Evolutionary conservation across 2,888 invertebrate genomes (phyloP).

Genomic region (Branchipolynoe longqiensis): DNA sequence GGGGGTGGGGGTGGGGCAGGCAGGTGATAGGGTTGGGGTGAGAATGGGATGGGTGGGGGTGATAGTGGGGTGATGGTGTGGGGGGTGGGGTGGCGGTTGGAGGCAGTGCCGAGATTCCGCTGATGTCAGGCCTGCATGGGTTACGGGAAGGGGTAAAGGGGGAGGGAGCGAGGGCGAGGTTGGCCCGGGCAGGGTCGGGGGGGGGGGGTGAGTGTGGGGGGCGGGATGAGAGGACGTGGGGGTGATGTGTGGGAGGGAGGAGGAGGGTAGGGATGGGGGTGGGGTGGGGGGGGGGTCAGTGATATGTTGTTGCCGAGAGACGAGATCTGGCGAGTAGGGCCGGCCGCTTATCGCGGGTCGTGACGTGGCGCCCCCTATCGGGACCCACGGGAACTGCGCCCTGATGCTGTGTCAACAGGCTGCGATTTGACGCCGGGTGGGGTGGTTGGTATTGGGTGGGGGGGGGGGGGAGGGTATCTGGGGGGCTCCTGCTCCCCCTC

Average conservation of each 20-base stretch:
- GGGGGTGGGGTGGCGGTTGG: neutral
- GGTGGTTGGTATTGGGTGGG: no score
- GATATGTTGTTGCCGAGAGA: neutral
- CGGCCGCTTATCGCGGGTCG: constrained; percentile 24
- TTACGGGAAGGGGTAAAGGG: no score
- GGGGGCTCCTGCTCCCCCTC: no score
- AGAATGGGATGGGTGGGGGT: neutral
- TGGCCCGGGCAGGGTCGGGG: neutral
- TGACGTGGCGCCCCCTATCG: constrained; percentile 6
- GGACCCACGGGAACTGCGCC: neutral
- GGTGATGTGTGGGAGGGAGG: neutral
- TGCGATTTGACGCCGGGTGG: no score
- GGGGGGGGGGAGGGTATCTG: no score
- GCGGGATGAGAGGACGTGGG: neutral
- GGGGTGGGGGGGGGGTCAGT: neutral
- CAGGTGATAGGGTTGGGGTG: neutral
- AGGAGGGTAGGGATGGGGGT: neutral
- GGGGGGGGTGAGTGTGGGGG: neutral
- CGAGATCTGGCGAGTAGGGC: no score
- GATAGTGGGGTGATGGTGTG: neutral
- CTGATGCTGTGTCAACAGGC: neutral
- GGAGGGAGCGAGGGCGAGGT: neutral
- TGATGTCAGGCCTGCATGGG: no score
- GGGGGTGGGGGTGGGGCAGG: neutral
- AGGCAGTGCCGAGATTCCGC: neutral